phyloP scores from a whole-genome alignment of 2,888 invertebrate genomes.

The Sarcophaga rosellei region DNA sequence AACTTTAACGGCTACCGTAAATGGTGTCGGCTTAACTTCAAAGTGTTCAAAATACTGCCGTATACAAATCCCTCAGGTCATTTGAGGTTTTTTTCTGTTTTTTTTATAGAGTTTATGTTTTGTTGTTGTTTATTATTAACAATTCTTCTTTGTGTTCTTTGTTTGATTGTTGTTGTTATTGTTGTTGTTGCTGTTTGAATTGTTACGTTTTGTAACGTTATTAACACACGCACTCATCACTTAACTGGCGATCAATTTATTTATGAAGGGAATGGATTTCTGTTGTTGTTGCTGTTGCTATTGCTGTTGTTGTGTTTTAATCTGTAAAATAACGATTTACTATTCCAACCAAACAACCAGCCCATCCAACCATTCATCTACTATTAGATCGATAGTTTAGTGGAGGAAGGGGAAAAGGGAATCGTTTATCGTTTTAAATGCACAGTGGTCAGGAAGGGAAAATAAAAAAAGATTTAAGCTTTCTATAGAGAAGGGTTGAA shows the following conservation, averaged over 20 bases:
- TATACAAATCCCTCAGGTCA: constrained; percentile 55
- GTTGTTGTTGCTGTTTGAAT: constrained; percentile 48
- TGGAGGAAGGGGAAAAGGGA: background rate
- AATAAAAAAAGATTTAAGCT: too few species aligned
- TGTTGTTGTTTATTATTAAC: constrained; percentile 22
- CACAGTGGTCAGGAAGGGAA: constrained; percentile 25
- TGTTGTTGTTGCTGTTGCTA: background rate
- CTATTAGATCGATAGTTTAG: constrained; percentile 39
- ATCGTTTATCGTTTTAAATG: constrained; percentile 6
- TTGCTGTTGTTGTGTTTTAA: background rate
- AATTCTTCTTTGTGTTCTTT: constrained; percentile 3
- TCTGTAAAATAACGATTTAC: constrained; percentile 47
- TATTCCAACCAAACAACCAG: background rate
- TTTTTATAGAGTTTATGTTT: constrained; percentile 9
- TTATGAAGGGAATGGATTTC: background rate
- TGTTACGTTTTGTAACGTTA: constrained; percentile 66
- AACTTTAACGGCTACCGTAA: constrained; percentile 64
- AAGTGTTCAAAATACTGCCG: constrained; percentile 62
- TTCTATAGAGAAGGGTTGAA: too few species aligned
- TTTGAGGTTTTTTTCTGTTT: constrained; percentile 46
- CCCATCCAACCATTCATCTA: too few species aligned
- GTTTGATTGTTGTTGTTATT: constrained; percentile 19
- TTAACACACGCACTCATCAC: constrained; percentile 67
- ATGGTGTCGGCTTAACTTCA: constrained; percentile 62
- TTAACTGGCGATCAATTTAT: constrained; percentile 65